Base-by-base conservation (phyloP, 92 coral and sea anemone species). In the Zoanthus sociatus region DNA sequence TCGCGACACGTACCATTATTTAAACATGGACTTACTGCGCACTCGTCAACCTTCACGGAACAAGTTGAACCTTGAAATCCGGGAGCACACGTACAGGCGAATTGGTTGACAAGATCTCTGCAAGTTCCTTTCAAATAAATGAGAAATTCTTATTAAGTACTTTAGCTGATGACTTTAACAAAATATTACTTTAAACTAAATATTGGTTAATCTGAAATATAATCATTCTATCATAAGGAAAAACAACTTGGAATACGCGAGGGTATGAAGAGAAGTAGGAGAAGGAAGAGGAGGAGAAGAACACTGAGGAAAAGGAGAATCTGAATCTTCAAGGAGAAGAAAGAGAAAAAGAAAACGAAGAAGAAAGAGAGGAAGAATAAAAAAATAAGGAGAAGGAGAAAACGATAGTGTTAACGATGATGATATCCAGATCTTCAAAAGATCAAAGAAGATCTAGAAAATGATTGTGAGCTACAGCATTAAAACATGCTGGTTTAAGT, bases 51-150 rank as follows among this genome's bases (percentile, higher is more conserved):
- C 84, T 94, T 89, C 14, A 54, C 83, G 32, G 87, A 71, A 83
- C 98, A 94, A 9, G 92, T 89, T 13, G 73, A 89, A 30, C 98
- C 95, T 55, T 77, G 75, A 78, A 88, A 94, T 48, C 98, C 98
- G 44, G 85, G 84, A 7, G 84, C 78, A 89, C 98, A 94, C 53
- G 91, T 71, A 33, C 98, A 94, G 15, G 37, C 87, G 85, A 93
- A 94, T 9, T 92, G 91, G 77, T 87, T 88, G 17, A 92, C 79
- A 42, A 89, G 88, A n/a, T 94, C 95, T 26, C 83, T 84, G 85
- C 98, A 94, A 13, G 98, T 88, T 68, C 95, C 98, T 94, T 70
- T 30, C 12, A 83, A 30, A 17, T 50, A 5, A 51, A 77, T 56
- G 33, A 16, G 47, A 9, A 9, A 17, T n/a, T 48, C n/a, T n/a